These are phyloP conservation scores for Ectemnius cavifrons DNA, from an alignment of 2,888 invertebrate genomes.

Conservation along the genomic window DNA sequence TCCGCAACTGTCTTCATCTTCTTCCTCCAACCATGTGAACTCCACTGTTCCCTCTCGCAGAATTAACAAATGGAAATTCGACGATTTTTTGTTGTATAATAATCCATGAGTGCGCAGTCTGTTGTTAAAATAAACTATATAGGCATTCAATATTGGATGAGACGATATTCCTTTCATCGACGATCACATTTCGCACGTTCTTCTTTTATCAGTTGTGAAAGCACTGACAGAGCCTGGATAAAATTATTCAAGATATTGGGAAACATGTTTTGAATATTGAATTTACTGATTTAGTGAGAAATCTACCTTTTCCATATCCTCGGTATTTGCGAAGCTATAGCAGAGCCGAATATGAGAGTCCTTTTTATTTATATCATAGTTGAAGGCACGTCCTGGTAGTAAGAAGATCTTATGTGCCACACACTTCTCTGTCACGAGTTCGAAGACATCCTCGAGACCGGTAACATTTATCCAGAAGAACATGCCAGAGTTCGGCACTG, in stretches of 20 bases:
- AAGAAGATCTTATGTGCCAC: conserved; percentile 83
- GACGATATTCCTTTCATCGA: background rate
- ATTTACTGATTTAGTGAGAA: background rate
- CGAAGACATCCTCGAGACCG: conserved; percentile 83
- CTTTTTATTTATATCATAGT: conserved; percentile 80
- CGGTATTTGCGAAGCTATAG: conserved; percentile 83
- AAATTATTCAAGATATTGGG: background rate
- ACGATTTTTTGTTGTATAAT: too few relatives aligned
- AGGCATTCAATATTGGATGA: too few relatives aligned
- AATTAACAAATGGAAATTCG: too few relatives aligned
- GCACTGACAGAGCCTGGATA: conserved; percentile 53
- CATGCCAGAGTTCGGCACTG: conserved; percentile 86
- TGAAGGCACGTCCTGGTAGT: conserved; percentile 87
- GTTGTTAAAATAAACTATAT: too few relatives aligned
- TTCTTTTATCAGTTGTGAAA: conserved; percentile 55
- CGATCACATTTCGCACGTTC: conserved; percentile 21
- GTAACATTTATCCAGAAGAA: conserved; percentile 87
- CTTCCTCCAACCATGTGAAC: too few relatives aligned
- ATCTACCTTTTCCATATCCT: conserved; percentile 82
- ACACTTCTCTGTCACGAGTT: conserved; percentile 84
- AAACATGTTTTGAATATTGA: background rate
- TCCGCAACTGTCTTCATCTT: too few relatives aligned
- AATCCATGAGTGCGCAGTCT: too few relatives aligned
- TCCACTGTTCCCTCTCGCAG: too few relatives aligned
- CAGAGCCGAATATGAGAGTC: conserved; percentile 84